Evolutionary conservation across 2,888 invertebrate genomes (phyloP).

Genomic region (Epirrhoe tristata): DNA sequence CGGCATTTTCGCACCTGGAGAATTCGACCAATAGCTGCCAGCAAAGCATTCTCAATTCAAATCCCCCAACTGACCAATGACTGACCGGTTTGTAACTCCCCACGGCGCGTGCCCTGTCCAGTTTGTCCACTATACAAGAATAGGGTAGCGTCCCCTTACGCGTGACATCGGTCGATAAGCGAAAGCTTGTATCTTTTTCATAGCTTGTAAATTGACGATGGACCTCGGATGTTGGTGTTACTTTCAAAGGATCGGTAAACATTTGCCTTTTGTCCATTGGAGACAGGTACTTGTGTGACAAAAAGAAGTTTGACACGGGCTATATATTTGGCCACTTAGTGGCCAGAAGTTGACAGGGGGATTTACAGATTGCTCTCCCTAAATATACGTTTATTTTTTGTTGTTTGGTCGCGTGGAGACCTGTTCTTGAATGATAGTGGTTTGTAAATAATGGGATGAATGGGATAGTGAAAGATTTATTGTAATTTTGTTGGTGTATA

Average conservation of each 20-base stretch:
- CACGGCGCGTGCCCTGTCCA: conserved; percentile 66
- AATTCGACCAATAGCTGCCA: conserved; percentile 62
- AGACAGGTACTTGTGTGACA: conserved; percentile 71
- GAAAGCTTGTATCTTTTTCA: conserved; percentile 53
- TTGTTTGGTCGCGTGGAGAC: conserved; percentile 71
- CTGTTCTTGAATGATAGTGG: conserved; percentile 65
- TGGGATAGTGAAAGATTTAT: conserved; percentile 59
- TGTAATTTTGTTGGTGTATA: conserved; percentile 44
- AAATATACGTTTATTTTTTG: conserved; percentile 63
- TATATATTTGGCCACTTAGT: conserved; percentile 77
- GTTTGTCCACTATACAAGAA: conserved; percentile 51
- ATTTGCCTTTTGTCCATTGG: conserved; percentile 67
- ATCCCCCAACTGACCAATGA: conserved; percentile 73
- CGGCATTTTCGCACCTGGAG: conserved; percentile 67
- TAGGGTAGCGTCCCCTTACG: conserved; percentile 50
- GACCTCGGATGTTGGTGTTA: conserved; percentile 77
- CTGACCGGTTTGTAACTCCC: conserved; percentile 70
- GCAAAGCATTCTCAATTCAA: conserved; percentile 32
- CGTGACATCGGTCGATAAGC: conserved; percentile 51
- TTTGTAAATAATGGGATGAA: conserved; percentile 64
- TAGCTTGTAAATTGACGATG: conserved; percentile 71
- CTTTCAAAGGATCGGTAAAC: conserved; percentile 65
- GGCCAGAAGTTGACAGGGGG: conserved; percentile 68
- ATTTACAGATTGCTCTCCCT: conserved; percentile 76
- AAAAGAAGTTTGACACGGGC: conserved; percentile 74